A percentile compares a stretch with the other conserved stretches of the same genome.
Conservation (phyloP, 2,113 vertebrate genomes). For the Meriones unguiculatus region DNA sequence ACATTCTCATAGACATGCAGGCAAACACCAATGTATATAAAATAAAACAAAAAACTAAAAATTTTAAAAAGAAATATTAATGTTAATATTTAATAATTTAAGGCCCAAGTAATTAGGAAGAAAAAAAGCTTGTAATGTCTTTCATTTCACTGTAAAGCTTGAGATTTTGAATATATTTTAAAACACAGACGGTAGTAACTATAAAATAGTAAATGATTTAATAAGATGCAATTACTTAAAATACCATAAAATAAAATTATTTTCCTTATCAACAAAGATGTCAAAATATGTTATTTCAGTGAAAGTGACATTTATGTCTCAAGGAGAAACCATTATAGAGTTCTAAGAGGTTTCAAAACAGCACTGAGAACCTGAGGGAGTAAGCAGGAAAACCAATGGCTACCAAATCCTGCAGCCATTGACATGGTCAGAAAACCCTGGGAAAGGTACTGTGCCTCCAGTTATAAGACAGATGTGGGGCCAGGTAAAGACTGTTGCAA, state of each 20-base stretch:
- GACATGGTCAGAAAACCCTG: neutral
- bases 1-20: too few species aligned
- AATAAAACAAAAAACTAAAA: too few species aligned
- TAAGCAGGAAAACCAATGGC: neutral
- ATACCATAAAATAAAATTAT: neutral
- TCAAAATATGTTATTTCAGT: neutral
- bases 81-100: neutral
- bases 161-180: neutral
- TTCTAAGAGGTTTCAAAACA: neutral
- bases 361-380: neutral
- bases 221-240: neutral
- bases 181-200: neutral
- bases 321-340: neutral
- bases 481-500: neutral
- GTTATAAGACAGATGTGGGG: neutral
- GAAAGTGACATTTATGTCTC: neutral
- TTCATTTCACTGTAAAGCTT: neutral
- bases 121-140: neutral
- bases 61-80: too few species aligned
- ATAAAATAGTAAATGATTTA: neutral
- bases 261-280: neutral
- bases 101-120: neutral
- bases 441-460: neutral
- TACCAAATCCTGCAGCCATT: neutral
- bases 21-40: too few species aligned